phyloP scores from a whole-genome alignment of 2,113 vertebrate genomes.

The Dissostichus mawsoni region DNA sequence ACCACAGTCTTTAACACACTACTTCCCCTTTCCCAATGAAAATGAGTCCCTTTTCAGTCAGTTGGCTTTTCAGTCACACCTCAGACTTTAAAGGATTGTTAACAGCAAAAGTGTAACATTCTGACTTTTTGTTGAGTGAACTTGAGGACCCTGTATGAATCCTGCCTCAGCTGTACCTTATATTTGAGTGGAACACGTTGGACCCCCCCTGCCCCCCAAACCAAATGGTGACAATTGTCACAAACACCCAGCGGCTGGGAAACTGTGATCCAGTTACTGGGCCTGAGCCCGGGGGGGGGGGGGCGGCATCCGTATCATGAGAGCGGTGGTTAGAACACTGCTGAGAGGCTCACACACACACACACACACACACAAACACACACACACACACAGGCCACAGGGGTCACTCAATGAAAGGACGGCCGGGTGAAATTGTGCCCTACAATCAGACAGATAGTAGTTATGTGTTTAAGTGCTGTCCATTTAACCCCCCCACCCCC shows the following conservation, averaged over 20 bases:
- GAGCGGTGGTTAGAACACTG: constrained; percentile 64
- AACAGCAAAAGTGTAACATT: no score
- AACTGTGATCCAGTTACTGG: constrained; percentile 27
- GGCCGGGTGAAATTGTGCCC: constrained; percentile 7
- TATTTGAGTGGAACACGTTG: constrained; percentile 18
- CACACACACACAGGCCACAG: constrained; percentile 23
- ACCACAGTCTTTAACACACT: no score
- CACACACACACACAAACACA: constrained; percentile 20
- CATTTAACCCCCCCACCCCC: not conserved
- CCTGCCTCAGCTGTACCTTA: not conserved
- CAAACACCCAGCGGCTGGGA: constrained; percentile 67
- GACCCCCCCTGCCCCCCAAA: constrained; percentile 4
- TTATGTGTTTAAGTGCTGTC: constrained; percentile 72
- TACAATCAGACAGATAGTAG: constrained; percentile 56
- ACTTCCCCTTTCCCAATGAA: no score
- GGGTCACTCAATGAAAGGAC: no score
- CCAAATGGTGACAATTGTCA: constrained; percentile 71
- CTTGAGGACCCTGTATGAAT: constrained; percentile 14
- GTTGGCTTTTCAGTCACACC: no score
- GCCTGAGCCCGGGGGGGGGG: constrained; percentile 18
- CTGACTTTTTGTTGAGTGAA: not conserved
- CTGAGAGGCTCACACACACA: constrained; percentile 57
- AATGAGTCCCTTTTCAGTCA: no score
- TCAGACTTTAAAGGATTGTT: not conserved
- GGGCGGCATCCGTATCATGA: constrained; percentile 56